Evolutionary conservation across 2,113 vertebrate genomes (phyloP).

Genomic region (Hippocampus barbouri): DNA sequence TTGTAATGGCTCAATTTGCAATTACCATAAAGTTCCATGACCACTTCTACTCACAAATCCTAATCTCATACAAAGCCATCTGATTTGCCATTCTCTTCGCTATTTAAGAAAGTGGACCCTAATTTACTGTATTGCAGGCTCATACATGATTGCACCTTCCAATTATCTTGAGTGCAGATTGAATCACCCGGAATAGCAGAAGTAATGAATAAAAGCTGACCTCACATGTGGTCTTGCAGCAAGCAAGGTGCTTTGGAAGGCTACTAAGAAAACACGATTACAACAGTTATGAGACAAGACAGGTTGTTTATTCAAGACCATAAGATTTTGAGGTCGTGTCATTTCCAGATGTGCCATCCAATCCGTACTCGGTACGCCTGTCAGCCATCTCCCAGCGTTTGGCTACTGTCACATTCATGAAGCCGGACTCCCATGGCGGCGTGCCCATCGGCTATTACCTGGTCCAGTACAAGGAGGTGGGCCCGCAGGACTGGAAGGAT

Average conservation of each 20-base stretch:
- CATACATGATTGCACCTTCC: constrained; percentile 57
- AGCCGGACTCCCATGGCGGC: constrained; percentile 94
- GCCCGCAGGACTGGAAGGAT: constrained; percentile 88
- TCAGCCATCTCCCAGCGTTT: constrained; percentile 87
- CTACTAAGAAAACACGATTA: not conserved
- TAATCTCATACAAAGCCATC: constrained; percentile 60
- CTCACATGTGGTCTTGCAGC: constrained; percentile 27
- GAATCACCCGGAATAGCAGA: constrained; percentile 53
- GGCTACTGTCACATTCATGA: constrained; percentile 88
- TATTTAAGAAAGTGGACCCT: constrained; percentile 64
- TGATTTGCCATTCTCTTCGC: constrained; percentile 62
- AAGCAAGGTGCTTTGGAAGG: constrained; percentile 39
- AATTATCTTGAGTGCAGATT: constrained; percentile 69
- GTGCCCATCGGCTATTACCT: constrained; percentile 96
- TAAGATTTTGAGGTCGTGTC: not conserved
- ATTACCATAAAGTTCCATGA: constrained; percentile 46
- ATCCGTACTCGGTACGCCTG: constrained; percentile 85
- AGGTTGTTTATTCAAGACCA: not conserved
- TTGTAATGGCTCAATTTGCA: constrained; percentile 51
- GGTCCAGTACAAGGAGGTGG: constrained; percentile 88
- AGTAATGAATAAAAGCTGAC: constrained; percentile 52
- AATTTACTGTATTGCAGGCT: constrained; percentile 58
- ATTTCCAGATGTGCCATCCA: constrained; percentile 88
- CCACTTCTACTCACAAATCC: constrained; percentile 38
- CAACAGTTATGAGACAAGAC: not conserved